phyloP scores from a whole-genome alignment of 2,113 vertebrate genomes.

The Gasterosteus aculeatus region DNA sequence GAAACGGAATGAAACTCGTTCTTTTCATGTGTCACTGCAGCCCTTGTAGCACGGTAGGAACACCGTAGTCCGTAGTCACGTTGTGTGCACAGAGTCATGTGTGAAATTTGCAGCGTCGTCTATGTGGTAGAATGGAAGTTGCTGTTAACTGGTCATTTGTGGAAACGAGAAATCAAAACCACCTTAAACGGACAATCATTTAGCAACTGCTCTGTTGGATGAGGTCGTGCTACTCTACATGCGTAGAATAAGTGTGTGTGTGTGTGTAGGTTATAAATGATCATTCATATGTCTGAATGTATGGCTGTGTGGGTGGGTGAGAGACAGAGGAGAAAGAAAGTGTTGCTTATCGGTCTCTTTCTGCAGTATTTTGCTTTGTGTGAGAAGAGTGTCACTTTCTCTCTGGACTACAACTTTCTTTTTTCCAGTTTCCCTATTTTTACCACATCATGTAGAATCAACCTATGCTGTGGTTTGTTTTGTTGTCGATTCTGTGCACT shows the following conservation, averaged over 20 bases:
- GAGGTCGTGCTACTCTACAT: background rate
- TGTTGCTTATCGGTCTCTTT: constrained; percentile 16
- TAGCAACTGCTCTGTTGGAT: background rate
- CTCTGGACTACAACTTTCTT: constrained; percentile 3
- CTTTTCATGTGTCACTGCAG: background rate
- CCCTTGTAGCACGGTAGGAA: background rate
- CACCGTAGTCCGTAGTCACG: background rate
- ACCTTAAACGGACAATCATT: background rate
- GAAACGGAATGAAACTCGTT: background rate
- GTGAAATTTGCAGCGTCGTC: background rate
- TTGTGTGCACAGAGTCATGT: background rate
- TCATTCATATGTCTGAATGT: constrained; percentile 52
- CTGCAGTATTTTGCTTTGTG: constrained; percentile 36
- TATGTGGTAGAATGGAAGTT: background rate
- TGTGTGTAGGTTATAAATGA: constrained; percentile 1
- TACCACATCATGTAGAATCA: background rate
- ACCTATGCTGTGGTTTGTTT: background rate
- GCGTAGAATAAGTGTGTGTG: constrained; percentile 4
- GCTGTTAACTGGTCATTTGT: background rate
- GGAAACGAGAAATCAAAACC: constrained; percentile 7
- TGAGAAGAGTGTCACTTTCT: constrained; percentile 14
- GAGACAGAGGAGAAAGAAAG: constrained; percentile 28
- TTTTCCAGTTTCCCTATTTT: constrained; percentile 2
- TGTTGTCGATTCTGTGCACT: background rate
- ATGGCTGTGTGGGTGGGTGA: constrained; percentile 60